Conservation (phyloP, 2,888 invertebrate species). For the Phaedon cochleariae region DNA sequence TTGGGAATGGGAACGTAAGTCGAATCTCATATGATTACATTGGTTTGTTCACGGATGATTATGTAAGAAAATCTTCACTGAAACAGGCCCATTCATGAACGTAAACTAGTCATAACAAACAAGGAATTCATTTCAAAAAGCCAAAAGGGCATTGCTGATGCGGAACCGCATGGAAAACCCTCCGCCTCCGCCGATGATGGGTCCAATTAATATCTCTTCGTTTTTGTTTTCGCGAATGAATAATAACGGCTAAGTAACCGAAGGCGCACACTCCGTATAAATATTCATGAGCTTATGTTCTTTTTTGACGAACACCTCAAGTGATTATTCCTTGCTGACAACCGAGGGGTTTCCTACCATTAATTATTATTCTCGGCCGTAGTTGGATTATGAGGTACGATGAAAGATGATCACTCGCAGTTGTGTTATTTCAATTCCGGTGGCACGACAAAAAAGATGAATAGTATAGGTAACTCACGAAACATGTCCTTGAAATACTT, state of each 20-base stretch:
- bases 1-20: no score
- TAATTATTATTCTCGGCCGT: constrained; percentile 24
- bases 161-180: neutral
- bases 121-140: neutral
- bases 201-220: constrained; percentile 49
- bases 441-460: constrained; percentile 49
- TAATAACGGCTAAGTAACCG: constrained; percentile 57
- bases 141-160: no score
- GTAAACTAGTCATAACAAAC: no score
- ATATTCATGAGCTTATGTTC: constrained; percentile 58
- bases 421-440: constrained; percentile 18
- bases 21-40: no score
- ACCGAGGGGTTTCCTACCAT: constrained; percentile 38
- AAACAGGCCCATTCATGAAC: no score
- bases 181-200: constrained; percentile 29
- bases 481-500: no score
- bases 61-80: no score
- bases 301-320: constrained; percentile 57
- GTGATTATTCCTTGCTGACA: constrained; percentile 57
- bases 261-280: constrained; percentile 58
- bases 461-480: no score
- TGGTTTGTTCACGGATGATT: no score
- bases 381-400: neutral
- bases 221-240: constrained; percentile 49
- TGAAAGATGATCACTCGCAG: neutral